A percentile compares a stretch with the other conserved stretches of the same genome.
Evolutionary conservation across 1,140 invertebrate genomes (phyloP).

Genomic region (Scaptomyza pallida): DNA sequence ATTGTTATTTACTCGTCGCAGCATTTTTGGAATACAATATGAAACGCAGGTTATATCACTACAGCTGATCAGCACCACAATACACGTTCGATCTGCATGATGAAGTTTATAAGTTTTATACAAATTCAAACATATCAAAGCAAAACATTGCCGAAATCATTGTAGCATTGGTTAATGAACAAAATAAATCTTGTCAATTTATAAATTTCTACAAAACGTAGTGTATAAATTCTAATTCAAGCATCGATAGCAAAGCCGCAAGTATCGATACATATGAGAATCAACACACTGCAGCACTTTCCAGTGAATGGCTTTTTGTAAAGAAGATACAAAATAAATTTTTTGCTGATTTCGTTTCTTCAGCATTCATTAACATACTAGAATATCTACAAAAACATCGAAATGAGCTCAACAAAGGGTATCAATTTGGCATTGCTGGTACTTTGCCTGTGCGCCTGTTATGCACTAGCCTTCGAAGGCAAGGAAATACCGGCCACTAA

Average conservation of each 20-base stretch:
- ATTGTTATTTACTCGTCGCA: slow-evolving; percentile 61
- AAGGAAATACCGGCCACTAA: slow-evolving; percentile 86
- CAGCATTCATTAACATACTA: slow-evolving; percentile 12
- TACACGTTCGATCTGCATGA: slow-evolving; percentile 21
- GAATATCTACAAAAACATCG: slow-evolving; percentile 4
- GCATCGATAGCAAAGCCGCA: neutral
- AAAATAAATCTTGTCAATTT: neutral
- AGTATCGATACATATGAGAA: slow-evolving; percentile 14
- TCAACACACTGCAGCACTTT: neutral
- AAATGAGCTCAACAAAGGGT: slow-evolving; percentile 54
- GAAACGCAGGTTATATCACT: slow-evolving; percentile 64
- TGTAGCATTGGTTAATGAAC: neutral
- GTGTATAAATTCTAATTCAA: neutral
- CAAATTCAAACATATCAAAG: neutral
- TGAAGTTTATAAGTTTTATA: neutral
- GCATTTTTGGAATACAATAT: slow-evolving; percentile 43
- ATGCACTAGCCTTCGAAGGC: slow-evolving; percentile 63
- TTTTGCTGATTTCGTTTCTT: slow-evolving; percentile 23
- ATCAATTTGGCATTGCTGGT: slow-evolving; percentile 63
- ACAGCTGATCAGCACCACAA: slow-evolving; percentile 41
- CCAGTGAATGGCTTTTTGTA: slow-evolving; percentile 18
- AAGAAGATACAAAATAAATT: slow-evolving; percentile 30
- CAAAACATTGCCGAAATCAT: neutral
- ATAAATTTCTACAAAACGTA: neutral
- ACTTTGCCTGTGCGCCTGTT: slow-evolving; percentile 62